phyloP scores from a whole-genome alignment of 30 jellyfish, hydroid and myxozoan species.

The Aurelia sp. region DNA sequence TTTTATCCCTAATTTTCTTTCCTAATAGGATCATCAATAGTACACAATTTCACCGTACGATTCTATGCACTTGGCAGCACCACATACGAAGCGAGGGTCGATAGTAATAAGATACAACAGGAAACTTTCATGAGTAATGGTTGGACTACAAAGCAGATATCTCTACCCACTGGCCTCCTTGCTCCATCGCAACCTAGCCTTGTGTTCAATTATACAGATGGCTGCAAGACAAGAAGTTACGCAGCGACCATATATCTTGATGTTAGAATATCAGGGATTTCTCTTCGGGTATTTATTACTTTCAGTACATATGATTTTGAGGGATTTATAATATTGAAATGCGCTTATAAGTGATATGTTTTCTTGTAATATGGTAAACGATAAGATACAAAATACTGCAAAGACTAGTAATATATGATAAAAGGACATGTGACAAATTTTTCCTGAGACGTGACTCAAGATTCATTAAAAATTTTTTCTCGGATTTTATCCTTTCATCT shows the following conservation, averaged over 20 bases:
- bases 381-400: too few species aligned
- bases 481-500: too few species aligned
- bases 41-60: constrained; percentile 23
- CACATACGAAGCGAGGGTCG: constrained; percentile 45
- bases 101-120: constrained; percentile 21
- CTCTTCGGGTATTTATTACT: constrained; percentile 20
- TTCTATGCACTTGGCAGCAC: constrained; percentile 49
- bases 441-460: too few species aligned
- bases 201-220: constrained; percentile 50
- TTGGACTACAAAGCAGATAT: constrained; percentile 1
- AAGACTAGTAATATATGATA: too few species aligned
- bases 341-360: too few species aligned
- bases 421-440: too few species aligned
- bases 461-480: too few species aligned
- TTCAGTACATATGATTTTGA: not conserved
- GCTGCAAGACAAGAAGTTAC: constrained; percentile 18
- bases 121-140: constrained; percentile 34
- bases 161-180: constrained; percentile 22
- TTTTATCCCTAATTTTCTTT: not conserved
- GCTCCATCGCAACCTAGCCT: constrained; percentile 44
- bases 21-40: constrained; percentile 7
- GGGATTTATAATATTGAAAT: too few species aligned
- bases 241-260: constrained; percentile 27
- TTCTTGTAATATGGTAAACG: too few species aligned
- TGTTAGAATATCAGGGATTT: constrained; percentile 35